Evolutionary conservation across 2,797 vertebrate species (phyloP).

Genomic region (Peromyscus attwateri): DNA sequence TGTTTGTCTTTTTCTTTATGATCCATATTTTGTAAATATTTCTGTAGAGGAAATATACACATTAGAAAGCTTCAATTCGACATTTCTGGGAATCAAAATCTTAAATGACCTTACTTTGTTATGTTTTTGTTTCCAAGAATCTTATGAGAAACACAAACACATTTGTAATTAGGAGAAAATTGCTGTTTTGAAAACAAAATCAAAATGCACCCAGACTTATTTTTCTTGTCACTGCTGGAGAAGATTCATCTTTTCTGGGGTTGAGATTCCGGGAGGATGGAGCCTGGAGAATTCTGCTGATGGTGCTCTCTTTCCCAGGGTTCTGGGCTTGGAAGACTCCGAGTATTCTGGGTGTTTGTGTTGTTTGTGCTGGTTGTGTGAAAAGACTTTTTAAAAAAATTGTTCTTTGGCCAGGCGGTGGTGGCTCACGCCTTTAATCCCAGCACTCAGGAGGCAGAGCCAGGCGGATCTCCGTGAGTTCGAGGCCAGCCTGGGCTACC

Average conservation of each 20-base stretch:
- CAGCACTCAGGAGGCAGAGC: too few relatives aligned
- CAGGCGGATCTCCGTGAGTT: too few relatives aligned
- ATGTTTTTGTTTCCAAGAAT: constrained; percentile 23
- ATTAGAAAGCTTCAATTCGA: background rate
- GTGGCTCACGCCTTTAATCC: too few relatives aligned
- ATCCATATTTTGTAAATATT: constrained; percentile 20
- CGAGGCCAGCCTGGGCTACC: too few relatives aligned
- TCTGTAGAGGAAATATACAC: background rate
- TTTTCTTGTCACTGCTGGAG: background rate
- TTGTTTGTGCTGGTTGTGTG: constrained; percentile 64
- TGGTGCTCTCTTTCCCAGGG: constrained; percentile 1
- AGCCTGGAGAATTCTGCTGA: background rate
- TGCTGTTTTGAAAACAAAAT: constrained; percentile 60
- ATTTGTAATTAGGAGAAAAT: constrained; percentile 53
- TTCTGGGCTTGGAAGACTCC: constrained; percentile 49
- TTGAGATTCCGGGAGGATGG: background rate
- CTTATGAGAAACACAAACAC: background rate
- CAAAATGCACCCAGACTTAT: background rate
- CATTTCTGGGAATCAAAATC: background rate
- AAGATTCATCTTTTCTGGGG: constrained; percentile 37
- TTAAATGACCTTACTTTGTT: background rate
- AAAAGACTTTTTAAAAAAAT: constrained; percentile 4
- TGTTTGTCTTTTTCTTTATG: background rate
- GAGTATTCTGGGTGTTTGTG: background rate
- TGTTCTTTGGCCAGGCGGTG: too few relatives aligned